Conservation (phyloP, 2,113 vertebrate genomes). For the Malurus melanocephalus region DNA sequence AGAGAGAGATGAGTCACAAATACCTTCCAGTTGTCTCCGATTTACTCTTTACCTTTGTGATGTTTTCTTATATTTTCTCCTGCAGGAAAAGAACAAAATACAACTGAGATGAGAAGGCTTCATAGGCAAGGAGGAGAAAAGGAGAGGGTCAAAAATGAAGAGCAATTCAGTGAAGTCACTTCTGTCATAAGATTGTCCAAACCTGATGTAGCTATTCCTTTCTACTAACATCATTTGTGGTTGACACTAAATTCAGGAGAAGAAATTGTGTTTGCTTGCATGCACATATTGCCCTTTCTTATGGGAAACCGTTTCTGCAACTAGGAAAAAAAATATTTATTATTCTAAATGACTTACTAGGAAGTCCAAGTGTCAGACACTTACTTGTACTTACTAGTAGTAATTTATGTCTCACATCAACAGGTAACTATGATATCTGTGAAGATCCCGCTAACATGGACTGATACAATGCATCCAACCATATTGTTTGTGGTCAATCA, state of each 20-base stretch:
- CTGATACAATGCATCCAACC: background rate
- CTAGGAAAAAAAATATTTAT: background rate
- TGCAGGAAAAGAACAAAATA: slow-evolving; percentile 80
- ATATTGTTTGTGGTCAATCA: background rate
- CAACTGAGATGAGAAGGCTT: slow-evolving; percentile 40
- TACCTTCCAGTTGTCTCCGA: slow-evolving; percentile 24
- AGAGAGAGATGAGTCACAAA: slow-evolving; percentile 3
- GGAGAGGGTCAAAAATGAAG: background rate
- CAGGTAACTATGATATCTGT: background rate
- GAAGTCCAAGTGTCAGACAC: background rate
- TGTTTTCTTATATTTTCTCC: slow-evolving; percentile 99
- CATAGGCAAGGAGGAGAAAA: background rate
- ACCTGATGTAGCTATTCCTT: background rate
- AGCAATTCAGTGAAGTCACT: background rate
- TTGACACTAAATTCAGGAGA: background rate
- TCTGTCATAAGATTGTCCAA: background rate
- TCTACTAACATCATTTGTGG: background rate
- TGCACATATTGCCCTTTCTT: background rate
- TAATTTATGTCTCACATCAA: background rate
- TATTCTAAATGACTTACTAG: background rate
- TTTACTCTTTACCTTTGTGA: slow-evolving; percentile 95
- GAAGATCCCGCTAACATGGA: background rate
- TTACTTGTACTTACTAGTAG: background rate
- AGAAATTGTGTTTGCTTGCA: background rate
- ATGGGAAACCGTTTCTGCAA: background rate